Evolutionary conservation across 2,113 vertebrate genomes (phyloP).

Genomic region (Pygoscelis adeliae): DNA sequence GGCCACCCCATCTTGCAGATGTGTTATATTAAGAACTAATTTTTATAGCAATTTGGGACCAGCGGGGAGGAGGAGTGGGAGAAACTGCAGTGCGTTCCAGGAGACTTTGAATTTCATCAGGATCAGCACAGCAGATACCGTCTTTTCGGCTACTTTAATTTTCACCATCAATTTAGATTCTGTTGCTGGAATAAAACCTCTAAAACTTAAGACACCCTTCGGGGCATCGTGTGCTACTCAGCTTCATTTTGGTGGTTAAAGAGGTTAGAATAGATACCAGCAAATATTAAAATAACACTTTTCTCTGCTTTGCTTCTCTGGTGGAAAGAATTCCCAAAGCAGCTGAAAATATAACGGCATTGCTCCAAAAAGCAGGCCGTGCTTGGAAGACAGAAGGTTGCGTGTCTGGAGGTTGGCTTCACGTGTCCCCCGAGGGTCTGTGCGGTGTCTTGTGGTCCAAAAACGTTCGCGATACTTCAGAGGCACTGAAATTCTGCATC

Average conservation of each 20-base stretch:
- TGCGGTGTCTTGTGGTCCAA: rapidly evolving
- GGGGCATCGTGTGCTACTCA: rapidly evolving
- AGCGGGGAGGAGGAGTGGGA: rapidly evolving
- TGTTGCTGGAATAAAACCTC: not conserved
- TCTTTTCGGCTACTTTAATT: not conserved
- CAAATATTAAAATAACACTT: rapidly evolving
- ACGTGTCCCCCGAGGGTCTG: rapidly evolving
- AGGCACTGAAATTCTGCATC: rapidly evolving
- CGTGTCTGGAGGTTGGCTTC: not conserved
- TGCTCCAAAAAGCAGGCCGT: not conserved
- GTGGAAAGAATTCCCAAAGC: not conserved
- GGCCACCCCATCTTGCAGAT: not conserved
- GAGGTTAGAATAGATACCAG: not conserved
- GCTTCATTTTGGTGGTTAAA: rapidly evolving
- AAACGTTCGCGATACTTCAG: rapidly evolving
- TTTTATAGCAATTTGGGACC: not conserved
- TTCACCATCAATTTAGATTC: rapidly evolving
- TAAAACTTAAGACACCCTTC: rapidly evolving
- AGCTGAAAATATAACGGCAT: not conserved
- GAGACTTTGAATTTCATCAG: not conserved
- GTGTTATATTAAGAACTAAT: rapidly evolving
- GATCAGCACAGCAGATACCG: not conserved
- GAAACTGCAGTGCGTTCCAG: rapidly evolving
- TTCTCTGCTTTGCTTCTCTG: not conserved
- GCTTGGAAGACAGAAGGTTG: not conserved